Evolutionary conservation across 53 echinoderm and acorn worm species (phyloP), one percentile per base, ranked within the genome.

Genomic region (Pentamera pediparva): DNA sequence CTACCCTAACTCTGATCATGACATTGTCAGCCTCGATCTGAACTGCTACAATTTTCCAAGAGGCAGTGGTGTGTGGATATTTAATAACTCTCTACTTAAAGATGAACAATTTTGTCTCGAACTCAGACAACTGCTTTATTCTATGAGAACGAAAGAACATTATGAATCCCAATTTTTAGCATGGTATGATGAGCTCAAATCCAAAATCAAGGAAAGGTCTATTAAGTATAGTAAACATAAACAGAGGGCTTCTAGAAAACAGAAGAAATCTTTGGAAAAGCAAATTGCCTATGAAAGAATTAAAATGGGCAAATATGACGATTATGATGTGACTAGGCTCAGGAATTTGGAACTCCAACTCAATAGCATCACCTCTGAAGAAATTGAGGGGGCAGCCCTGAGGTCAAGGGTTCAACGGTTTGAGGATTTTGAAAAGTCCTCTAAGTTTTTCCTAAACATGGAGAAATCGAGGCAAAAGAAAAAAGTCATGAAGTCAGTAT

Each of bases 371-470:
- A 51, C 15, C 6, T 51, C 52, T 10, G 9, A 51, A 19, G 76
- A 76, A 35, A 32, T 37, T 22, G 25, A 76, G 29, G 76, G 76
- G 24, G 76, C 61, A 20, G 29, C 56, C 11, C 11, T 76, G 3
- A 9, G 76, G 24, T 18, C 76, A 4, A 76, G 59, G 59, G 19
- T 60, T 38, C 50, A 76, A 3, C 21, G 35, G 35, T 58, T 57
- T 26, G 76, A 76, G 40, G 35, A 58, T 10, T 40, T 40, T 21
- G 76, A 76, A 58, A 76, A 76, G 27, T 76, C 39, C 9, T 38
- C 37, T 12, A 56, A 58, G 3, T 76, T 36, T 26, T 76, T 76
- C 19, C 26, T 76, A 33, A 60, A 60, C 22, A 10, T 76, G 15
- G 41, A 60, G 39, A 76, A 76, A 26, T 24, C 24, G 5, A 32